Evolutionary conservation across 2,113 vertebrate species (phyloP).

Genomic region (Buteo buteo): DNA sequence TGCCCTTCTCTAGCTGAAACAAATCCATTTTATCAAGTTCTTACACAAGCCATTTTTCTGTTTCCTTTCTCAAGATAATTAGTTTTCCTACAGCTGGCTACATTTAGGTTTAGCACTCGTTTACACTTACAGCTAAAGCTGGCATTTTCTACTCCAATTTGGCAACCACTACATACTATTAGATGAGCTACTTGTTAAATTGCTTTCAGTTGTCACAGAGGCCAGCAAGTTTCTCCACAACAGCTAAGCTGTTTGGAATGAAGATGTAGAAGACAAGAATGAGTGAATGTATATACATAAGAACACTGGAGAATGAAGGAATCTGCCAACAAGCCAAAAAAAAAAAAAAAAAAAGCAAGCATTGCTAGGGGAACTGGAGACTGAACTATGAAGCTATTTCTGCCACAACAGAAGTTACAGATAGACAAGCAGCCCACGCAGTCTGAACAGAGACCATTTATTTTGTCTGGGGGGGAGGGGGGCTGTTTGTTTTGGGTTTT

Average conservation of each 20-base stretch:
- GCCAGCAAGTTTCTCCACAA: neutral
- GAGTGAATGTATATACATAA: neutral
- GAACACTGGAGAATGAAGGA: neutral
- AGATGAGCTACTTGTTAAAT: neutral
- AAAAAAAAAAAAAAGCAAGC: neutral
- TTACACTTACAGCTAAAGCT: neutral
- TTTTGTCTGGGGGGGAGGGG: neutral
- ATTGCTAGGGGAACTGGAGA: neutral
- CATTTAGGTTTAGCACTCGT: neutral
- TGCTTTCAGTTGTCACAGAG: neutral
- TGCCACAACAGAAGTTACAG: neutral
- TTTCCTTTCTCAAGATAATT: neutral
- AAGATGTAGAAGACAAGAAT: neutral
- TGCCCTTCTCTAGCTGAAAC: neutral
- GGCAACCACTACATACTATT: neutral
- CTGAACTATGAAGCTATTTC: neutral
- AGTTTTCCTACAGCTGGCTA: neutral
- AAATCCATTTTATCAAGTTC: neutral
- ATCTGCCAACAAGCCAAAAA: neutral
- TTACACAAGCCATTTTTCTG: neutral
- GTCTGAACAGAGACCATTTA: neutral
- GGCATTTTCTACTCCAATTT: neutral
- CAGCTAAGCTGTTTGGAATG: neutral
- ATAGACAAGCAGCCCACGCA: neutral
- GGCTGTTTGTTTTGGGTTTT: neutral